Percentiles rank a stretch among this genome's conserved stretches.
Evolutionary conservation across 2,113 vertebrate genomes (phyloP).

Genomic region (Haplochromis burtoni): DNA sequence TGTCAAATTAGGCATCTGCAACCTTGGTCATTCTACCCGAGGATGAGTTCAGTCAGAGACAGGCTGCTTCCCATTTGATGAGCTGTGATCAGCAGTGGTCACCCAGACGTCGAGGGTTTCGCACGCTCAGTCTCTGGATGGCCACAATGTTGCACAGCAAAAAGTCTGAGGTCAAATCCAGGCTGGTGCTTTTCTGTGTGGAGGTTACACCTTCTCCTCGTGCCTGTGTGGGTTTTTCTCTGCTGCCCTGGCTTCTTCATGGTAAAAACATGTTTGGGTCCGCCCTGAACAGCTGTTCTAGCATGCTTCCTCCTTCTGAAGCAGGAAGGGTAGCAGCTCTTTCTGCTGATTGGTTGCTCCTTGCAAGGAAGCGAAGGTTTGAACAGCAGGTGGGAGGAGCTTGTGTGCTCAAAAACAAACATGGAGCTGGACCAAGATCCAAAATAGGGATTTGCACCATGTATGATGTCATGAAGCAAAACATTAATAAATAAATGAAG

Average conservation of each 20-base stretch:
- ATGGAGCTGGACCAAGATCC: accelerated
- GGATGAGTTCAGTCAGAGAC: background rate
- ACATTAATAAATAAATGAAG: background rate
- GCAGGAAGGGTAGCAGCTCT: background rate
- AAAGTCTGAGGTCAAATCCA: background rate
- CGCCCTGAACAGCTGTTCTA: background rate
- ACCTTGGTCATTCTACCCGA: background rate
- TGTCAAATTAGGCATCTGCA: background rate
- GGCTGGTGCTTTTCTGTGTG: background rate
- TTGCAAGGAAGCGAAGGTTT: background rate
- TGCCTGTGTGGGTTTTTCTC: background rate
- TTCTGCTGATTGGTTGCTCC: background rate
- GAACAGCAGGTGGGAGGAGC: background rate
- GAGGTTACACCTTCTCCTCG: accelerated
- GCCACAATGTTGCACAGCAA: background rate
- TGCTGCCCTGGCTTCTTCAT: background rate
- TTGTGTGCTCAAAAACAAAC: background rate
- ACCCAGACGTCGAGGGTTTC: background rate
- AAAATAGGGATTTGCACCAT: background rate
- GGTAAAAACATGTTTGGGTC: background rate
- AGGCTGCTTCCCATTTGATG: background rate
- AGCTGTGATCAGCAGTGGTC: background rate
- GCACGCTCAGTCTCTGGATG: background rate
- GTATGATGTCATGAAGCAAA: background rate
- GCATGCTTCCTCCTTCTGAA: background rate